Conservation (phyloP, 2,888 invertebrate species). For the Gryllus longicercus region DNA sequence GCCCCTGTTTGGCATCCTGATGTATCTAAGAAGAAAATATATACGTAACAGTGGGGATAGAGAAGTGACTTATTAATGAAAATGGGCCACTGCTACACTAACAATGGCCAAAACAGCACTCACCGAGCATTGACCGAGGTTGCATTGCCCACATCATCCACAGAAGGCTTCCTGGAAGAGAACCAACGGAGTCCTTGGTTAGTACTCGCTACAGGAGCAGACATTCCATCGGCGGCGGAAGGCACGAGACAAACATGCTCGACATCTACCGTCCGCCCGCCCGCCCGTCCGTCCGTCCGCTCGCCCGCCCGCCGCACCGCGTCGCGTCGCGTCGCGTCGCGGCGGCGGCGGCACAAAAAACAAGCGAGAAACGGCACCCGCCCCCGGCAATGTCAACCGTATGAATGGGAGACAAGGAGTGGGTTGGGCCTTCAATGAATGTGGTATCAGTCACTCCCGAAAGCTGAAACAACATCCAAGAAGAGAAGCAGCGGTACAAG, state of each 20-base stretch:
- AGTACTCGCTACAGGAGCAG: constrained; percentile 23
- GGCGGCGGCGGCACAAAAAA: neutral
- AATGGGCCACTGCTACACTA: no score
- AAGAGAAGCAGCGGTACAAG: constrained; percentile 17
- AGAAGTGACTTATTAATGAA: no score
- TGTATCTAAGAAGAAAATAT: no score
- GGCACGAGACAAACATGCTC: constrained; percentile 39
- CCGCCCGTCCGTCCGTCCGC: constrained; percentile 25
- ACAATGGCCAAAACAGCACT: constrained; percentile 51
- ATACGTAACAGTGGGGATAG: no score
- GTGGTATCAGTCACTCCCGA: neutral
- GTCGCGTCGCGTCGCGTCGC: neutral
- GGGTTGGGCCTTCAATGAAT: constrained; percentile 17
- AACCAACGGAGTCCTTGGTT: constrained; percentile 34
- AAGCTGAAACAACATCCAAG: neutral
- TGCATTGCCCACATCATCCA: constrained; percentile 80
- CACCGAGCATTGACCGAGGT: constrained; percentile 85
- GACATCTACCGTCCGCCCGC: constrained; percentile 36
- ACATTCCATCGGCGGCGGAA: constrained; percentile 38
- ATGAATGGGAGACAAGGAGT: neutral
- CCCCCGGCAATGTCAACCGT: constrained; percentile 1
- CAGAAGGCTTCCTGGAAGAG: constrained; percentile 78
- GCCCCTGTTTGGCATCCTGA: no score
- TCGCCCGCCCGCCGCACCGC: constrained; percentile 35
- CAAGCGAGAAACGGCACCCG: constrained; percentile 1